Percentiles rank a stretch among this genome's conserved stretches.
Conservation (phyloP, 2,888 invertebrate genomes). For the Drosophila multiciliata region DNA sequence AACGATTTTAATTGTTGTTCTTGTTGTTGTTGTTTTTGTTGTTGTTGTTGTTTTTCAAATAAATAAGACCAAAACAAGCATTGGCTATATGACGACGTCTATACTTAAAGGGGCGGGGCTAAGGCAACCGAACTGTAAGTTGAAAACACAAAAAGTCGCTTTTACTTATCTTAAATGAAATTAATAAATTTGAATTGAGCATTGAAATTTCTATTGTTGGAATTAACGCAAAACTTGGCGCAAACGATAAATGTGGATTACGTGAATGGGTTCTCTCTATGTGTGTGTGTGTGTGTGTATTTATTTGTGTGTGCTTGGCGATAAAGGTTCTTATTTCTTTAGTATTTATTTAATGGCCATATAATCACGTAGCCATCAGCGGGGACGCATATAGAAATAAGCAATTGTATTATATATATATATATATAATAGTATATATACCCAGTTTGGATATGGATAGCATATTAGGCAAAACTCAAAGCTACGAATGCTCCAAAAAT, state of each 20-base stretch:
- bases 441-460: slow-evolving; percentile 30
- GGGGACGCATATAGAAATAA: slow-evolving; percentile 27
- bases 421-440: not conserved
- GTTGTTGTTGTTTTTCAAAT: slow-evolving; percentile 43
- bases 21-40: slow-evolving; percentile 34
- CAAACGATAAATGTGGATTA: slow-evolving; percentile 51
- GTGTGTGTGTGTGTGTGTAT: slow-evolving; percentile 6
- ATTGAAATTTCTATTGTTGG: slow-evolving; percentile 45
- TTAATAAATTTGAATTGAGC: slow-evolving; percentile 76
- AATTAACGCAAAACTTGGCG: slow-evolving; percentile 31
- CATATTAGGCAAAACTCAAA: slow-evolving; percentile 43
- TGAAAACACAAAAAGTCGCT: slow-evolving; percentile 43
- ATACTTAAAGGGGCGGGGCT: slow-evolving; percentile 76
- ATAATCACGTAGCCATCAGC: slow-evolving; percentile 71
- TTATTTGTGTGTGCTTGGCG: slow-evolving; percentile 13
- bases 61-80: slow-evolving; percentile 47
- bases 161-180: slow-evolving; percentile 73
- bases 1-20: slow-evolving; percentile 50
- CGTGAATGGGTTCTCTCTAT: slow-evolving; percentile 30
- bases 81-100: slow-evolving; percentile 48
- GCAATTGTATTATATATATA: slow-evolving; percentile 22
- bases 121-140: slow-evolving; percentile 35
- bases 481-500: slow-evolving; percentile 39
- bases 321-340: slow-evolving; percentile 52
- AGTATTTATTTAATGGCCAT: slow-evolving; percentile 62